phyloP scores from a whole-genome alignment of 2,797 vertebrate genomes.

The Premnoplex brunnescens region DNA sequence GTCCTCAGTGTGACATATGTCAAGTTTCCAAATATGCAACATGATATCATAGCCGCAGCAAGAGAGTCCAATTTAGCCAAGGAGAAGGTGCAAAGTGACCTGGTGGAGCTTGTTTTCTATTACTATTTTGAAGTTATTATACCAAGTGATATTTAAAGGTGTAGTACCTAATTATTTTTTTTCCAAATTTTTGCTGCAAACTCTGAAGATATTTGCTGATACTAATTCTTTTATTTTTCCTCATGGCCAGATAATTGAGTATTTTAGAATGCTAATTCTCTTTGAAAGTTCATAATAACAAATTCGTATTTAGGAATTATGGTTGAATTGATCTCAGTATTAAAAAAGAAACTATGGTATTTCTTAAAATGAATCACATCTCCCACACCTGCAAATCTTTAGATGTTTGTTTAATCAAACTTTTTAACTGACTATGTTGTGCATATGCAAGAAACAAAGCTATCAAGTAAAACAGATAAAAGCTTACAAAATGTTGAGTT shows the following conservation, averaged over 20 bases:
- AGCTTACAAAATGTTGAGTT: not conserved
- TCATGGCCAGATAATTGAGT: not conserved
- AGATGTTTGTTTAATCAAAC: not conserved
- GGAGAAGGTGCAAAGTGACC: not conserved
- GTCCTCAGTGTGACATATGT: constrained; percentile 37
- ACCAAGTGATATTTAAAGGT: not conserved
- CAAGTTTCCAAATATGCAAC: constrained; percentile 29
- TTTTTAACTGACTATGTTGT: not conserved
- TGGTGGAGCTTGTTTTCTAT: not conserved
- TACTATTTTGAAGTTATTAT: not conserved
- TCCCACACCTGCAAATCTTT: not conserved
- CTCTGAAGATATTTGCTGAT: not conserved
- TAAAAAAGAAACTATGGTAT: not conserved
- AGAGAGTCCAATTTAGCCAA: not conserved
- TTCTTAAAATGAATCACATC: not conserved
- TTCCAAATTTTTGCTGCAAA: not conserved
- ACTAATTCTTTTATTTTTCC: not conserved
- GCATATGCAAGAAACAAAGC: not conserved
- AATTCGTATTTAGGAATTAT: not conserved
- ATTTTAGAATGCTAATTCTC: not conserved
- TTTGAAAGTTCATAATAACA: not conserved
- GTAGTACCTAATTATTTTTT: not conserved
- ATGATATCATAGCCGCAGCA: not conserved
- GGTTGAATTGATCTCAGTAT: not conserved
- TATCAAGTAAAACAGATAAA: not conserved